Percentiles rank a stretch among this genome's conserved stretches.
These are phyloP conservation scores for Neofelis nebulosa DNA, from an alignment of 2,113 vertebrate genomes.

Conservation along the genomic window DNA sequence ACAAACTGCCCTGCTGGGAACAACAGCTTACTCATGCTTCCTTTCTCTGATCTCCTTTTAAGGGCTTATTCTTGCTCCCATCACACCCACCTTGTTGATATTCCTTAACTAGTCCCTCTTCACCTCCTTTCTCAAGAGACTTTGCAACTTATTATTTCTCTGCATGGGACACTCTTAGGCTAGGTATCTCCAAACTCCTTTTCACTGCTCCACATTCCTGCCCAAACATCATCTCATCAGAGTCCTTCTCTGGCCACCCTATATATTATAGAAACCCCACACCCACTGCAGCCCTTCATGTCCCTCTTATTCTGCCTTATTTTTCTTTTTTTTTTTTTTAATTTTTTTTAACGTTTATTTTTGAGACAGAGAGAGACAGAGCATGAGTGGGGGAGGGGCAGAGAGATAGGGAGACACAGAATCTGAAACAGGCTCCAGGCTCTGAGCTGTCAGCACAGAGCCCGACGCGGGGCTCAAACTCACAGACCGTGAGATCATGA, in stretches of 20 bases:
- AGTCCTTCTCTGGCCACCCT: neutral
- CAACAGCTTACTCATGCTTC: neutral
- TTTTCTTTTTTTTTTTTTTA: neutral
- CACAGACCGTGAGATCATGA: no score
- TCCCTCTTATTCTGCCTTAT: neutral
- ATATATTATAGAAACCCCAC: neutral
- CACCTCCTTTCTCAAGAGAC: neutral
- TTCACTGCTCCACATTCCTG: neutral
- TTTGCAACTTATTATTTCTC: conserved; percentile 10
- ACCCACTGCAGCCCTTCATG: neutral
- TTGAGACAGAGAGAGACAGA: no score
- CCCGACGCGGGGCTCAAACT: no score
- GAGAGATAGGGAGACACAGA: no score
- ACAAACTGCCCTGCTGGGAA: neutral
- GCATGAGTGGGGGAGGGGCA: no score
- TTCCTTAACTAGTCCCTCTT: neutral
- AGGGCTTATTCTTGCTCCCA: neutral
- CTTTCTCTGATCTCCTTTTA: neutral
- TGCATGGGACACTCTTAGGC: neutral
- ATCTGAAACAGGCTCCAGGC: no score
- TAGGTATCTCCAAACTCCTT: neutral
- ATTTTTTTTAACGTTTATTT: no score
- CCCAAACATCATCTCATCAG: neutral
- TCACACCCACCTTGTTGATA: neutral
- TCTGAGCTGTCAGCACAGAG: no score